Percentiles rank a stretch among this genome's conserved stretches.
Evolutionary conservation across 1,140 invertebrate species (phyloP).

Genomic region (Lordiphosa stackelbergi): DNA sequence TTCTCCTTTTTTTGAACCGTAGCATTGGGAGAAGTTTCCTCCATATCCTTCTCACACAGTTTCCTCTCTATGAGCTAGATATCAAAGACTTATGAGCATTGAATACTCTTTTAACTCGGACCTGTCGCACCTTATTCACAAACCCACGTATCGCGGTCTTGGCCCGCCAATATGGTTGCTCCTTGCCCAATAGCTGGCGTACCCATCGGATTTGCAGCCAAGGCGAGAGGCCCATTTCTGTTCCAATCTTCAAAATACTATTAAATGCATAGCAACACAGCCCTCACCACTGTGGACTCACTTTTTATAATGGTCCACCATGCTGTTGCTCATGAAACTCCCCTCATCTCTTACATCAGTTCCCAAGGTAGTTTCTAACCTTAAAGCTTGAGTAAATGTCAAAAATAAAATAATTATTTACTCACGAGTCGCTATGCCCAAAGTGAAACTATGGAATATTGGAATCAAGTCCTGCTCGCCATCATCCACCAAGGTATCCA

Average conservation of each 20-base stretch:
- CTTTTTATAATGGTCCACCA: conserved; percentile 57
- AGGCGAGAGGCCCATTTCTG: conserved; percentile 67
- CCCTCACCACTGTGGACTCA: conserved; percentile 27
- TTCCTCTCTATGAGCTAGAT: conserved; percentile 46
- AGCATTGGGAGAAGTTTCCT: neutral
- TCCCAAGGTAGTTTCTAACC: conserved; percentile 70
- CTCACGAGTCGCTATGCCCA: conserved; percentile 65
- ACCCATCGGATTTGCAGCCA: conserved; percentile 46
- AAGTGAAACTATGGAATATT: conserved; percentile 52
- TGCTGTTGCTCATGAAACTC: conserved; percentile 23
- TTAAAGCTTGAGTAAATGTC: neutral
- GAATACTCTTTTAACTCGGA: neutral
- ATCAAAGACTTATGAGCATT: neutral
- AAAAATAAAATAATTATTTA: neutral
- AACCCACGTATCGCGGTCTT: conserved; percentile 56
- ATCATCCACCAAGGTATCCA: conserved; percentile 24
- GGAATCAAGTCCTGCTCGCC: conserved; percentile 48
- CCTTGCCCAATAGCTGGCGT: conserved; percentile 38
- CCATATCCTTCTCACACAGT: conserved; percentile 31
- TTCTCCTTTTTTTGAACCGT: conserved; percentile 29
- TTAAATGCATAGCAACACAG: conserved; percentile 40
- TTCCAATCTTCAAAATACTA: conserved; percentile 59
- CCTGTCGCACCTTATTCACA: conserved; percentile 39
- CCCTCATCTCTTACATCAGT: conserved; percentile 38
- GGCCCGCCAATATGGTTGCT: conserved; percentile 34